Conservation (phyloP, 2,113 vertebrate genomes). For the Apteryx owenii region DNA sequence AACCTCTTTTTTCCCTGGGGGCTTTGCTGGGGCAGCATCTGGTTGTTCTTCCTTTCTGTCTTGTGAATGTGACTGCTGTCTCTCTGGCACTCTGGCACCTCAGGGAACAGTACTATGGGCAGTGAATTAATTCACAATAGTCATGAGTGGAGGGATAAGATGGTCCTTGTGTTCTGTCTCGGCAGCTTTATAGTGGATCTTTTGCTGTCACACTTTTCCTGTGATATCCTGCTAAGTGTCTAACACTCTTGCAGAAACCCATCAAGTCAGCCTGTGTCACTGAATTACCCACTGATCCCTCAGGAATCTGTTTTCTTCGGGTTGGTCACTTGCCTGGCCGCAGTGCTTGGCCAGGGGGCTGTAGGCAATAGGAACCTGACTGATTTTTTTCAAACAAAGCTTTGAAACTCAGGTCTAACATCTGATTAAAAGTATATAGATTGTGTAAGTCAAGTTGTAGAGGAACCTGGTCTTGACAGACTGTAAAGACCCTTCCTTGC, state of each 20-base stretch:
- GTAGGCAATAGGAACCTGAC: neutral
- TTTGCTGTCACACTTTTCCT: accelerated
- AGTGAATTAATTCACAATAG: neutral
- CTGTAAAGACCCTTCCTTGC: neutral
- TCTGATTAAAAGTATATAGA: neutral
- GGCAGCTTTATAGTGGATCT: neutral
- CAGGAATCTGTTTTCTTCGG: neutral
- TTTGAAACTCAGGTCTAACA: neutral
- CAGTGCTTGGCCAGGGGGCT: neutral
- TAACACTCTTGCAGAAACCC: neutral
- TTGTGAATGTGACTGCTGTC: neutral
- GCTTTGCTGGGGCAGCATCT: neutral
- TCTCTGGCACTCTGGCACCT: neutral
- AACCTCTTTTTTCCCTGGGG: neutral
- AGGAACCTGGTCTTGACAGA: neutral
- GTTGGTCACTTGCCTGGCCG: neutral
- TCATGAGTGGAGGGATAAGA: neutral
- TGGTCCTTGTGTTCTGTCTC: neutral
- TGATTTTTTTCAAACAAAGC: neutral
- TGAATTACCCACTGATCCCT: neutral
- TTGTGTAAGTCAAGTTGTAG: neutral
- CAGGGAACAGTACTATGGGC: neutral
- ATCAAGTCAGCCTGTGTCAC: neutral
- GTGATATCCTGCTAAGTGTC: neutral
- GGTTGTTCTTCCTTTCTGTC: neutral